phyloP scores from a whole-genome alignment of 2,888 invertebrate species.

The Bibio marci region DNA sequence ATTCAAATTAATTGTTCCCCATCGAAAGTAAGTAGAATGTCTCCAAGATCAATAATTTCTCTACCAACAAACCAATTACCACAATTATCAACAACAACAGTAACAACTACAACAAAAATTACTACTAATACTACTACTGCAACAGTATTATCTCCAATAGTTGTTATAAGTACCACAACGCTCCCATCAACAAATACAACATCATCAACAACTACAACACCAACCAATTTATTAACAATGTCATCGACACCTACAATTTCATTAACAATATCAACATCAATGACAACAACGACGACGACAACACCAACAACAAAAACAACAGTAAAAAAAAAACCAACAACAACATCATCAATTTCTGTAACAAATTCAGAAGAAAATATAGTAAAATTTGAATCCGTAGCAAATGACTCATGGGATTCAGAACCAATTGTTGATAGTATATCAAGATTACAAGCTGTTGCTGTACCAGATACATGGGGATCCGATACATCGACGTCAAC shows the following conservation, averaged over 20 bases:
- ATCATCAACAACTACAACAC: too few species aligned
- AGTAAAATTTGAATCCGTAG: slow-evolving; percentile 29
- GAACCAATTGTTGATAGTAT: slow-evolving; percentile 34
- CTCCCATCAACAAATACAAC: neutral
- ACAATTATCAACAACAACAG: slow-evolving; percentile 6
- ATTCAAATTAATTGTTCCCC: slow-evolving; percentile 32
- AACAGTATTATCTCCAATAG: neutral
- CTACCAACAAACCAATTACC: slow-evolving; percentile 10
- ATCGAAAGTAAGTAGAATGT: slow-evolving; percentile 40
- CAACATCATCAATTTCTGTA: neutral
- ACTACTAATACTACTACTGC: neutral
- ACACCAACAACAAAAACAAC: slow-evolving; percentile 6
- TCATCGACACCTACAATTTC: slow-evolving; percentile 2
- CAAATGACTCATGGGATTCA: slow-evolving; percentile 20
- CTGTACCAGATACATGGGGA: slow-evolving; percentile 45
- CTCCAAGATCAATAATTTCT: slow-evolving; percentile 3
- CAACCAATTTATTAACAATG: slow-evolving; percentile 1
- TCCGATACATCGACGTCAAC: slow-evolving; percentile 27
- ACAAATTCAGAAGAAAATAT: slow-evolving; percentile 25
- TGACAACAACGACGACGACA: slow-evolving; percentile 4
- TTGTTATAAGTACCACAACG: too few species aligned
- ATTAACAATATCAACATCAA: slow-evolving; percentile 9
- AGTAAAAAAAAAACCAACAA: neutral
- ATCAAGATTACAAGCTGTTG: slow-evolving; percentile 52
- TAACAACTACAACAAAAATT: slow-evolving; percentile 6